Conservation (phyloP, 92 coral and sea anemone species). For the Bergia puertoricense region DNA sequence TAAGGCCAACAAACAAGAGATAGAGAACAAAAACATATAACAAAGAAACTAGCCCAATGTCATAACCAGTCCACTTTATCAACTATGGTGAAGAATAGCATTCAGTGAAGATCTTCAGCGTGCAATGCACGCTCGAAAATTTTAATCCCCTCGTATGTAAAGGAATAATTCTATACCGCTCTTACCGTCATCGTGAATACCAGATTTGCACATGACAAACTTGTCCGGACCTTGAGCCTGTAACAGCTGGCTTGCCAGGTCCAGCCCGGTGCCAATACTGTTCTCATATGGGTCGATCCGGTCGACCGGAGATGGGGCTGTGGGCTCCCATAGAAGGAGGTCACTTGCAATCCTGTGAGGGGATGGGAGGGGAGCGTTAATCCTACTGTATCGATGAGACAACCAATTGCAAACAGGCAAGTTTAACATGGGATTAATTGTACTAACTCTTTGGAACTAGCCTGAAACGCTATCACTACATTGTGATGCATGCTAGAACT, state of each 20-base stretch:
- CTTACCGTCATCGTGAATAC: constrained; percentile 85
- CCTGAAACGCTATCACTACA: no score
- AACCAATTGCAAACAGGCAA: neutral
- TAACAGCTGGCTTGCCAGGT: constrained; percentile 86
- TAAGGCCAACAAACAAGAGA: no score
- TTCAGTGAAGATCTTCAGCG: neutral
- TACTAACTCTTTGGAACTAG: no score
- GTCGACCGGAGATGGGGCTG: constrained; percentile 77
- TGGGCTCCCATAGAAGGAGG: constrained; percentile 91
- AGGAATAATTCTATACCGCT: neutral
- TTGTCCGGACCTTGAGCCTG: constrained; percentile 87
- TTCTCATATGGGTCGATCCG: constrained; percentile 77
- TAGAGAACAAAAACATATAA: no score
- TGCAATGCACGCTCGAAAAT: neutral
- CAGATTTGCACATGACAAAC: constrained; percentile 97
- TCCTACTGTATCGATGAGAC: neutral
- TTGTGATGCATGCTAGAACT: no score
- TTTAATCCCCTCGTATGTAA: neutral
- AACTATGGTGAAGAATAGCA: neutral
- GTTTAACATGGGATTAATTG: no score
- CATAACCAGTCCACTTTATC: no score
- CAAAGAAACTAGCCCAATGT: no score
- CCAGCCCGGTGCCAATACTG: constrained; percentile 78
- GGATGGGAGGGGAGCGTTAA: neutral
- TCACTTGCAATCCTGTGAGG: constrained; percentile 75